Percentiles rank a stretch among this genome's conserved stretches.
Evolutionary conservation across 2,888 invertebrate species (phyloP).

Genomic region (Noctua pronuba): DNA sequence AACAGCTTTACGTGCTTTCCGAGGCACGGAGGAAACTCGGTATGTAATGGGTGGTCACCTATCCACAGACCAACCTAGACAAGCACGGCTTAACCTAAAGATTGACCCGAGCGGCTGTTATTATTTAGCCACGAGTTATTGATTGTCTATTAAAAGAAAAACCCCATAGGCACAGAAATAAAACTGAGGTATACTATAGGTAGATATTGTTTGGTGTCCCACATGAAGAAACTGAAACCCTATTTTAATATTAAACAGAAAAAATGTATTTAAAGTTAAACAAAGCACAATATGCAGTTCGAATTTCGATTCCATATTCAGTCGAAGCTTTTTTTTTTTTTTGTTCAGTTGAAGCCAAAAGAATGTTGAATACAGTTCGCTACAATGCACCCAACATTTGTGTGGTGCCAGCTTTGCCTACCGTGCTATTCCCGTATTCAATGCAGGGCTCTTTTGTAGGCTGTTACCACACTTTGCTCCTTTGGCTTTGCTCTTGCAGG

Average conservation of each 20-base stretch:
- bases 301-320: constrained; percentile 7
- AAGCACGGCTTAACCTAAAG: too few relatives aligned
- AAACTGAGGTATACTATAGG: not conserved
- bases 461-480: not conserved
- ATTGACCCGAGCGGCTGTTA: too few relatives aligned
- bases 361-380: constrained; percentile 3
- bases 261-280: constrained; percentile 1
- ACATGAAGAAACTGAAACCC: not conserved
- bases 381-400: constrained; percentile 31
- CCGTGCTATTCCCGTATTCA: constrained; percentile 13
- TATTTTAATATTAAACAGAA: not conserved
- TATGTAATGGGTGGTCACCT: too few relatives aligned
- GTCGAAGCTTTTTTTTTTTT: too few relatives aligned
- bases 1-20: too few relatives aligned
- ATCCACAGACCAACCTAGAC: too few relatives aligned
- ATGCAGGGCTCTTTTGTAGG: constrained; percentile 13
- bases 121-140: too few relatives aligned
- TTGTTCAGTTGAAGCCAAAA: constrained; percentile 9
- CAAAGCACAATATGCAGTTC: constrained; percentile 17
- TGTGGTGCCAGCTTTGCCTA: constrained; percentile 1
- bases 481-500: constrained; percentile 4
- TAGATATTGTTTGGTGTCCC: not conserved
- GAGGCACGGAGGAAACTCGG: too few relatives aligned
- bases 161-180: not conserved
- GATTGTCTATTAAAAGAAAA: not conserved